Percentiles rank a stretch among this genome's conserved stretches.
phyloP scores from a whole-genome alignment of 2,113 vertebrate species.

The Cranoglanis bouderius region DNA sequence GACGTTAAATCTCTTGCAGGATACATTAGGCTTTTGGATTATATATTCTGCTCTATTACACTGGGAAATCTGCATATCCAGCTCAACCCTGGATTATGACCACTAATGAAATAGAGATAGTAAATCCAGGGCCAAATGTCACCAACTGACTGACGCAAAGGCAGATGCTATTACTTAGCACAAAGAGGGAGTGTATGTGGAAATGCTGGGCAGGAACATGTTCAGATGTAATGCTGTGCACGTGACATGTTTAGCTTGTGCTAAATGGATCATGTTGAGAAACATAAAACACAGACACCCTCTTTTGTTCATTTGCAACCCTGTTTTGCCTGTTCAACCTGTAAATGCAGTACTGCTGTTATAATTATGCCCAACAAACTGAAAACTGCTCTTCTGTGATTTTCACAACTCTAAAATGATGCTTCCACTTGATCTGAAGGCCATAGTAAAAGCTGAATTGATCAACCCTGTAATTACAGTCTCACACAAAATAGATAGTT shows the following conservation, averaged over 20 bases:
- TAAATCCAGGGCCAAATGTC: constrained; percentile 17
- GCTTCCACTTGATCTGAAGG: constrained; percentile 14
- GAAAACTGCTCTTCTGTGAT: constrained; percentile 1
- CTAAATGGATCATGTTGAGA: not conserved
- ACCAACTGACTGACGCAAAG: constrained; percentile 1
- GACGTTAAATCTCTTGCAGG: constrained; percentile 12
- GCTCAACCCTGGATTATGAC: constrained; percentile 9
- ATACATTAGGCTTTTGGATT: constrained; percentile 12
- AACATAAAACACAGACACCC: not conserved
- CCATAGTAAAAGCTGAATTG: constrained; percentile 12
- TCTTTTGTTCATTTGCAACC: not conserved
- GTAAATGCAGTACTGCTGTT: not conserved
- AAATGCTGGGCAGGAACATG: not conserved
- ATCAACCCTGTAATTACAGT: constrained; percentile 43
- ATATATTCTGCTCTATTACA: constrained; percentile 8
- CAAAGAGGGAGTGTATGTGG: not conserved
- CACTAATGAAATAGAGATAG: constrained; percentile 12
- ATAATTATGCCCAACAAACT: not conserved
- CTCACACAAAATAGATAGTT: constrained; percentile 33
- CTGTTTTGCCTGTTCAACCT: not conserved
- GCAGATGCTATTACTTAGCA: constrained; percentile 3
- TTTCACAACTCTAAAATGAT: not conserved
- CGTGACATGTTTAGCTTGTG: not conserved
- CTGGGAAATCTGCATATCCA: constrained; percentile 22
- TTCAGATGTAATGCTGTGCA: not conserved